A percentile compares a stretch with the other conserved stretches of the same genome.
Conservation (phyloP, 2,888 invertebrate genomes). For the Parascotia fuliginaria region DNA sequence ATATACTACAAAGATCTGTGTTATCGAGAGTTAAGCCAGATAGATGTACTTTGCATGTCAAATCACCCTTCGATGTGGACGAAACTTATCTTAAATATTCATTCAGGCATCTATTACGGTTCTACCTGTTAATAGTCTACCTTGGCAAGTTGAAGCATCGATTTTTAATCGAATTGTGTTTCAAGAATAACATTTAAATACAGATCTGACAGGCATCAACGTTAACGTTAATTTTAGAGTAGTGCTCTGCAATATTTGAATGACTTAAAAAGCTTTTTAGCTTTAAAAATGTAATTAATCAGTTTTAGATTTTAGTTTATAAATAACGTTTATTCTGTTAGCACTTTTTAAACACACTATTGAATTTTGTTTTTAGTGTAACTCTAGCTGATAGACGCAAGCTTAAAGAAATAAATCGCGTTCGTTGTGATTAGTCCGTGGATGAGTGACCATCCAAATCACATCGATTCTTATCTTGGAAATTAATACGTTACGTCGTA, state of each 20-base stretch:
- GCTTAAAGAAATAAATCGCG: too few relatives aligned
- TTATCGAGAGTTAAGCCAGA: conserved; percentile 14
- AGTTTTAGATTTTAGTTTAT: too few relatives aligned
- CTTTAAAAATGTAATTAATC: too few relatives aligned
- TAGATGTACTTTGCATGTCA: conserved; percentile 51
- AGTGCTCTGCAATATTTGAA: neutral
- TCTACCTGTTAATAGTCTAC: neutral
- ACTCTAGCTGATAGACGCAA: too few relatives aligned
- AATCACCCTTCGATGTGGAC: conserved; percentile 37
- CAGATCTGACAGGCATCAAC: neutral
- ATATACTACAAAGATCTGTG: conserved; percentile 27
- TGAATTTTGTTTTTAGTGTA: too few relatives aligned
- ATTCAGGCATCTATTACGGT: conserved; percentile 20
- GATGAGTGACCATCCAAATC: too few relatives aligned
- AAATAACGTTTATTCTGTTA: too few relatives aligned
- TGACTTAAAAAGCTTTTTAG: neutral
- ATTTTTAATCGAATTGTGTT: neutral
- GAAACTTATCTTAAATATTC: conserved; percentile 18
- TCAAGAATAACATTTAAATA: neutral
- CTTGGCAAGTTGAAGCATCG: neutral
- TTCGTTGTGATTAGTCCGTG: too few relatives aligned
- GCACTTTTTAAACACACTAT: too few relatives aligned
- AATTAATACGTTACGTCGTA: too few relatives aligned
- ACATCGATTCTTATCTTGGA: too few relatives aligned
- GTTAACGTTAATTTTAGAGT: neutral